Base-by-base conservation (phyloP, 2,888 invertebrate genomes). In the Parnassius smintheus region DNA sequence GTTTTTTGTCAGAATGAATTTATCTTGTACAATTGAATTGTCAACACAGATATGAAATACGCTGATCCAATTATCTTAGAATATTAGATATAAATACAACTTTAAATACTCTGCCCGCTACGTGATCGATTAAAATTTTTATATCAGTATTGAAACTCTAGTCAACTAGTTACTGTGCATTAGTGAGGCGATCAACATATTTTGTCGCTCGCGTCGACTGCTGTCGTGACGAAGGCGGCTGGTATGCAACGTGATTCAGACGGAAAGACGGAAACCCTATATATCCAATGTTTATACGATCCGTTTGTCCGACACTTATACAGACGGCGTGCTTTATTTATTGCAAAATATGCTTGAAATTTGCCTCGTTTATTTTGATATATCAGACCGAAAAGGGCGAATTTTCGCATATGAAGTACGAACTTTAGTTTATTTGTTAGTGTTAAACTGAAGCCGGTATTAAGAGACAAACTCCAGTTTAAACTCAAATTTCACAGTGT, bases 221-320 rank as follows among this genome's bases (percentile, higher is more conserved):
- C 67, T 78, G 77, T 76, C 85, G 85, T 90, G 91, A 91, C 91
- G 84, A 86, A 90, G 85, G 71, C 82, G 80, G 72, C 80, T 84
- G 91, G 91, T 84, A 90, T 91, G 91, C 88, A 77, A 78, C 84
- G 86, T 91, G 91, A 91, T 86, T 91, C 91, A 91, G 86, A 83
- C 83, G 84, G 88, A 88, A 87, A 89, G 86, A 84, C 85, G 85
- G 88, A 88, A 88, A 88, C 88, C 88, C 83, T 88, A 86, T 86
- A 85, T 70, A 72, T 85, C 81, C 82, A 82, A 76, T 85, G 86
- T 88, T 91, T 91, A 86, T 88, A 85, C 86, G 88, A 87, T 80
- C 74, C 78, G 49, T 18, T 49, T 76, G 76, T 84, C 86, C 81
- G 78, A 85, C 88, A 85, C 78, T 77, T 78, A 76, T 76, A 72